phyloP scores from a whole-genome alignment of 2,113 vertebrate species.

The Xenus cinereus region DNA sequence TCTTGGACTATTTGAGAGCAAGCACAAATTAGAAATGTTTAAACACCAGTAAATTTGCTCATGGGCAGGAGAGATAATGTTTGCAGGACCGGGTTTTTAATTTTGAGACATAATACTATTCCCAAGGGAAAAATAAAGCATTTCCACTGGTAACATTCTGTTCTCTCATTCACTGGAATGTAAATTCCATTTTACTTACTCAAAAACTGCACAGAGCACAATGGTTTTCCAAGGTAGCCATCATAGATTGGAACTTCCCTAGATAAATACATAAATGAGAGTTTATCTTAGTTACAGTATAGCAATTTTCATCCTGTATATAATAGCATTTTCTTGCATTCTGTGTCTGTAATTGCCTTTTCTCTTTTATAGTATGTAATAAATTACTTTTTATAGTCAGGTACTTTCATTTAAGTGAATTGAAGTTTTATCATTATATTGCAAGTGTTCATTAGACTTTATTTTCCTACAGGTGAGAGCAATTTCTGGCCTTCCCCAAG shows the following conservation, averaged over 20 bases:
- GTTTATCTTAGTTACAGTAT: conserved; percentile 13
- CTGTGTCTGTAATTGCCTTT: conserved; percentile 28
- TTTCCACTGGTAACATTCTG: neutral
- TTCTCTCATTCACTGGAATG: neutral
- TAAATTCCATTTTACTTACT: conserved; percentile 19
- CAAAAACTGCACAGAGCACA: neutral
- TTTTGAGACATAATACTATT: conserved; percentile 1
- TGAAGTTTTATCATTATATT: conserved; percentile 21
- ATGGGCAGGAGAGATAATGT: neutral
- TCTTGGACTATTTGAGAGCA: neutral
- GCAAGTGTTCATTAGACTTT: neutral
- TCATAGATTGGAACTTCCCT: neutral
- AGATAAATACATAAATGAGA: neutral
- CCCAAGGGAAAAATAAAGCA: neutral
- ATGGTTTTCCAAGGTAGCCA: neutral
- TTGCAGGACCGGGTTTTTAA: conserved; percentile 9
- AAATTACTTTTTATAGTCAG: conserved; percentile 41
- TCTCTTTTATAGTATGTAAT: conserved; percentile 3
- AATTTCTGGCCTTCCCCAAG: neutral
- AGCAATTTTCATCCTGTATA: conserved; percentile 5
- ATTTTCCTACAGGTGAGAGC: neutral
- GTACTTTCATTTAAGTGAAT: conserved; percentile 25
- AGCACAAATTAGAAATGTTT: neutral
- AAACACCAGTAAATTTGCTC: neutral
- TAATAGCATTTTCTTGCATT: conserved; percentile 21